phyloP scores from a whole-genome alignment of 2,797 vertebrate genomes.

The Muscicapa striata region DNA sequence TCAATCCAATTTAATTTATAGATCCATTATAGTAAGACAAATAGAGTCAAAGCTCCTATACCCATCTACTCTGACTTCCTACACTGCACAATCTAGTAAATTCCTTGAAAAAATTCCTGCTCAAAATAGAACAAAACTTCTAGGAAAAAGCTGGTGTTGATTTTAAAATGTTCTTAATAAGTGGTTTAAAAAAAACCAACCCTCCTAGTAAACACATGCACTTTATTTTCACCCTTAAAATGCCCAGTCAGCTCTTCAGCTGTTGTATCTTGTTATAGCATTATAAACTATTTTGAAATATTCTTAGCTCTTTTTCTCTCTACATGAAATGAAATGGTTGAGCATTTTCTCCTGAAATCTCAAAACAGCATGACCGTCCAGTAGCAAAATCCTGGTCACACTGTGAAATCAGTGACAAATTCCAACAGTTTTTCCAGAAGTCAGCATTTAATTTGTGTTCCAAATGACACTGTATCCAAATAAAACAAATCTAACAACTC shows the following conservation, averaged over 20 bases:
- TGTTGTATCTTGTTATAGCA: neutral
- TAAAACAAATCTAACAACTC: neutral
- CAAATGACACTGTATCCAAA: neutral
- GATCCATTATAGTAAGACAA: neutral
- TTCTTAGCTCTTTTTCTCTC: neutral
- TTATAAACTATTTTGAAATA: neutral
- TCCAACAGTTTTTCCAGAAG: neutral
- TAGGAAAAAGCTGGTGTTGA: neutral
- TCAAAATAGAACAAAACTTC: neutral
- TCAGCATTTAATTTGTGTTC: neutral
- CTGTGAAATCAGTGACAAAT: neutral
- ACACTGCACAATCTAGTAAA: neutral
- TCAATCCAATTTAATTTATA: neutral
- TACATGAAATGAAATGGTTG: neutral
- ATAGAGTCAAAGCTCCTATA: neutral
- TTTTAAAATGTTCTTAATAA: neutral
- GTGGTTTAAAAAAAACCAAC: neutral
- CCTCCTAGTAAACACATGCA: neutral
- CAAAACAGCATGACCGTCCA: neutral
- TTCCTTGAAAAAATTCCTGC: neutral
- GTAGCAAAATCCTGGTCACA: neutral
- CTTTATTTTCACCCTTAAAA: neutral
- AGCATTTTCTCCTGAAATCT: neutral
- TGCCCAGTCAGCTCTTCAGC: neutral
- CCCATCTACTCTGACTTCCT: neutral